Evolutionary conservation across 2,113 vertebrate genomes (phyloP).

Genomic region (Psilopsiagon aurifrons): DNA sequence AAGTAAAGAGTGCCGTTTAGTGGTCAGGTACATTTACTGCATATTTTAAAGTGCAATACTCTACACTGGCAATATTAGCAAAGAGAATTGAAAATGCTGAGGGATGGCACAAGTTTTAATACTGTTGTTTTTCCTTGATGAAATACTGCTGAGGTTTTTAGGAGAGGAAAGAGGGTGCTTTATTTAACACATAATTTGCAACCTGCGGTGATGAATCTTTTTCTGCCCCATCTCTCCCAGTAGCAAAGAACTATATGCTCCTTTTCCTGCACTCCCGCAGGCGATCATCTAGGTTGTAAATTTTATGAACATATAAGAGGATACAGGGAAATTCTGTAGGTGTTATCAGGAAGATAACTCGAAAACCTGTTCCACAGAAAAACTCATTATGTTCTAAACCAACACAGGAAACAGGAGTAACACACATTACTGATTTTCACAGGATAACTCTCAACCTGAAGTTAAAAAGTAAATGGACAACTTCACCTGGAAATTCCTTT

Average conservation of each 20-base stretch:
- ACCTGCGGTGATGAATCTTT: background rate
- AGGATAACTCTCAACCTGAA: background rate
- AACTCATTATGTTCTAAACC: background rate
- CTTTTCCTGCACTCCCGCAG: background rate
- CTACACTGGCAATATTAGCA: background rate
- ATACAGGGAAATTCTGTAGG: background rate
- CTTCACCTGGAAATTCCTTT: background rate
- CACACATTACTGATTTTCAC: background rate
- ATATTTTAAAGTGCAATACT: background rate
- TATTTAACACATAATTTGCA: background rate
- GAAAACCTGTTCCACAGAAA: background rate
- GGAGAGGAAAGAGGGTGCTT: background rate
- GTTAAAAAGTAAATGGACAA: background rate
- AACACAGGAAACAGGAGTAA: background rate
- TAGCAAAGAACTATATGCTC: background rate
- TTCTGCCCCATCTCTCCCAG: background rate
- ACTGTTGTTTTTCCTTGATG: background rate
- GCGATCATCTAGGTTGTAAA: background rate
- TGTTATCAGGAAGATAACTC: background rate
- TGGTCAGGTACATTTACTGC: conserved; percentile 11
- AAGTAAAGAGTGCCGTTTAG: conserved; percentile 39
- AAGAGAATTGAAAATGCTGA: background rate
- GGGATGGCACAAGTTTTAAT: fast-evolving
- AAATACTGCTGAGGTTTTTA: background rate
- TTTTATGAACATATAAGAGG: background rate